phyloP scores from a whole-genome alignment of 1,140 invertebrate species.

The Scylla paramamosain region DNA sequence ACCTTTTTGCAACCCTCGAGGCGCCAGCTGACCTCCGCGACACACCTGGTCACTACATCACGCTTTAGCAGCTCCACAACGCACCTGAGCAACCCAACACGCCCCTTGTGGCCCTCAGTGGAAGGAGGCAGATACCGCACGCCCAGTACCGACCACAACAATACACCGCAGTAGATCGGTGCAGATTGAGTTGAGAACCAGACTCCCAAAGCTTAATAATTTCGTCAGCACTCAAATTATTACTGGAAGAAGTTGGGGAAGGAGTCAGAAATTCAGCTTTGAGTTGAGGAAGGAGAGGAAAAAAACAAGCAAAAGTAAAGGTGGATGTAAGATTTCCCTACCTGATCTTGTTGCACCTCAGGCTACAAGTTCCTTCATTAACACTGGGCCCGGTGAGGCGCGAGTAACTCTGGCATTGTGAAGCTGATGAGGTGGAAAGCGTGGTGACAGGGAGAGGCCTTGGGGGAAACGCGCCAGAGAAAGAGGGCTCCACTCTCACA shows the following conservation, averaged over 20 bases:
- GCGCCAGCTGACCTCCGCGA: not conserved
- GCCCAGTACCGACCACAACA: not conserved
- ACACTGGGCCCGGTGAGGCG: not conserved
- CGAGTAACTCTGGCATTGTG: slow-evolving; percentile 1
- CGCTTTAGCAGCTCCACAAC: not conserved
- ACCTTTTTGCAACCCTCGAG: not conserved
- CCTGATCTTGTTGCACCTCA: slow-evolving; percentile 20
- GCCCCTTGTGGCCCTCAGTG: not conserved
- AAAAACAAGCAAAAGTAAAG: not conserved
- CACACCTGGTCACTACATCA: slow-evolving; percentile 1
- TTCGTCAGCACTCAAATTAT: too few species aligned
- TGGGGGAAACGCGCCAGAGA: not conserved
- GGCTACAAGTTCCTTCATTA: not conserved
- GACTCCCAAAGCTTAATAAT: too few species aligned
- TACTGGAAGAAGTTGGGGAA: too few species aligned
- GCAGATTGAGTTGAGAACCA: too few species aligned
- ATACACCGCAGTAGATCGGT: too few species aligned
- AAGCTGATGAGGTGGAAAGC: slow-evolving; percentile 19
- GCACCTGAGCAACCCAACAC: not conserved
- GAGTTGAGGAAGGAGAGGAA: not conserved
- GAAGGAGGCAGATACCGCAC: not conserved
- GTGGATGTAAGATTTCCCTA: not conserved
- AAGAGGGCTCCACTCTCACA: not conserved
- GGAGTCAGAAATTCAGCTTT: too few species aligned
- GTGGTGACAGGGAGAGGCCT: slow-evolving; percentile 16